These are phyloP conservation scores for Lithobates pipiens DNA, from an alignment of 2,797 vertebrate species.

Conservation along the genomic window DNA sequence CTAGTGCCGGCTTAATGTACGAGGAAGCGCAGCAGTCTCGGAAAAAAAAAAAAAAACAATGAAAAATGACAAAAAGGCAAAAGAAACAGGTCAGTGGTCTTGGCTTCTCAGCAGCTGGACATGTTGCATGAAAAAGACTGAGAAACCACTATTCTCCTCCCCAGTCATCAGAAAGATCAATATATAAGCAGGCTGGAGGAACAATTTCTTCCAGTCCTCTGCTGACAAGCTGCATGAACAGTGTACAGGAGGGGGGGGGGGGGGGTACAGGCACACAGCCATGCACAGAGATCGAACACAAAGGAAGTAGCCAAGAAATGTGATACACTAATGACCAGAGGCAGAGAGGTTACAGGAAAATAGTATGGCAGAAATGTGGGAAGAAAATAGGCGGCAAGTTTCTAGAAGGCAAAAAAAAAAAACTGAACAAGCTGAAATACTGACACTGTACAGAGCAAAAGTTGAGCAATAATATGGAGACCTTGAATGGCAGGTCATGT, in stretches of 20 bases:
- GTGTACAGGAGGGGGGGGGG: conserved; percentile 14
- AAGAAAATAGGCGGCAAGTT: neutral
- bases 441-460: neutral
- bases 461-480: neutral
- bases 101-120: conserved; percentile 45
- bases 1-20: conserved; percentile 31
- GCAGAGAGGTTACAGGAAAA: conserved; percentile 38
- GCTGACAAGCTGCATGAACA: conserved; percentile 39
- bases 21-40: conserved; percentile 19
- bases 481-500: neutral
- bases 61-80: conserved; percentile 41
- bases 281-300: conserved; percentile 42
- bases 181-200: conserved; percentile 51
- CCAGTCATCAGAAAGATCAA: conserved; percentile 55
- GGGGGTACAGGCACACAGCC: conserved; percentile 23
- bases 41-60: conserved; percentile 14
- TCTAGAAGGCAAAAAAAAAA: neutral
- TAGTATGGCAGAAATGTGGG: neutral
- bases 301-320: conserved; percentile 51
- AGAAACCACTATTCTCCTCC: conserved; percentile 59
- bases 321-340: conserved; percentile 46
- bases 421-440: conserved; percentile 16
- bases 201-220: conserved; percentile 17
- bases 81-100: conserved; percentile 41
- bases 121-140: conserved; percentile 35